Evolutionary conservation across 2,797 vertebrate genomes (phyloP), one percentile per base, ranked within the genome.

Genomic region (Rhinophrynus dorsalis): DNA sequence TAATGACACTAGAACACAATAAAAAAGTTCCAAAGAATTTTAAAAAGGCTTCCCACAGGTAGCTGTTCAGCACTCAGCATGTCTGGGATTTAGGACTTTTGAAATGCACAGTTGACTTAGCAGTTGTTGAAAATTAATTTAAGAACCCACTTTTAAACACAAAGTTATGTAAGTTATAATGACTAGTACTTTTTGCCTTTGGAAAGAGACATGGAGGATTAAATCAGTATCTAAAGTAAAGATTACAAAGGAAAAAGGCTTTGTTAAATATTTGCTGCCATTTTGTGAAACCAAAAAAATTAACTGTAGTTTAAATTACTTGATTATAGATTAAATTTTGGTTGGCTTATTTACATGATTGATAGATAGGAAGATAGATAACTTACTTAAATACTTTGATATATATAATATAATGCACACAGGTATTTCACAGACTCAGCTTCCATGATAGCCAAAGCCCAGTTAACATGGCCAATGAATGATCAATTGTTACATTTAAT

Each of bases 191-290:
- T 45, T 44, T 48, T 48, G 45, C 45, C 21, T 23, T 48, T 23
- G 45, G 21, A 48, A 48, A 44, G 40, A 44, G 40, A 48, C 11
- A 48, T 7, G 45, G 45, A 12, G 45, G 45, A 48, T 48, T 48
- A 17, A 24, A 24, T 48, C 10, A 23, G 8, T 45, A 7, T 48
- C n/a, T 24, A 20, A 26, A n/a, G 21, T 21, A 23, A 24, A 48
- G 12, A 24, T 11, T 23, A 48, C 45, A 23, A 24, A 44, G 10
- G 6, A 44, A 44, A 44, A 44, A 11, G 17, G 3, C 9, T 48
- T 45, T 38, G n/a, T 38, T 10, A 38, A 23, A 11, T 9, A 4
- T 47, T 47, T 23, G 2, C 12, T 10, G 21, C 1, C 4, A 8
- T 23, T 48, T 48, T 48, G 1, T 24, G 5, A 48, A 11, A 24